Conservation (phyloP, 2,888 invertebrate genomes). For the Coleophora flavipennella region DNA sequence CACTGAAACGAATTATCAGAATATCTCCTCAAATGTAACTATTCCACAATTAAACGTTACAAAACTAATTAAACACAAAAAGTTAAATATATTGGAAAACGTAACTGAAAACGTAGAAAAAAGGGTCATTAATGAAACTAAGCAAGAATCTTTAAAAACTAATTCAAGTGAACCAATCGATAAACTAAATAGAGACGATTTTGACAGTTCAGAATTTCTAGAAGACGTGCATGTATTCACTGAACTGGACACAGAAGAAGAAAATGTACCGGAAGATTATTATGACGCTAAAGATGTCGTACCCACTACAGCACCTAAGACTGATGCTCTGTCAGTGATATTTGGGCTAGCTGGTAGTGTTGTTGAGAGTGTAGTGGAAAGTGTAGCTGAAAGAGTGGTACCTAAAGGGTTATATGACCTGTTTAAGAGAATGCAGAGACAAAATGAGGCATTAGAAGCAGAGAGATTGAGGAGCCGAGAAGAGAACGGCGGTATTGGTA, state of each 20-base stretch:
- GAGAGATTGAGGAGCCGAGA: conserved; percentile 59
- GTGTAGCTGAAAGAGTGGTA: conserved; percentile 58
- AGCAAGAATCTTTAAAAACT: conserved; percentile 16
- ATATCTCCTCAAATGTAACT: too few species aligned
- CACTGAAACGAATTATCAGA: not conserved
- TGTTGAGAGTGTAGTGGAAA: conserved; percentile 57
- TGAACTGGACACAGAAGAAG: conserved; percentile 46
- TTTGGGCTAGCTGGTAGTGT: conserved; percentile 63
- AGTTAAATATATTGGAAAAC: too few species aligned
- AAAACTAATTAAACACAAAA: conserved; percentile 1
- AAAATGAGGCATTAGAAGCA: conserved; percentile 58
- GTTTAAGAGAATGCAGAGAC: conserved; percentile 60
- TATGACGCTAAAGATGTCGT: conserved; percentile 58
- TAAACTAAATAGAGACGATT: conserved; percentile 11
- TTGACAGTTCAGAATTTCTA: conserved; percentile 26
- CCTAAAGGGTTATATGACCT: conserved; percentile 58
- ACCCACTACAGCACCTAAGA: conserved; percentile 54
- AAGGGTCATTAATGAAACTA: conserved; percentile 6
- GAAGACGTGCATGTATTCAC: conserved; percentile 48
- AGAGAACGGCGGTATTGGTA: conserved; percentile 66
- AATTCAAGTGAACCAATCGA: conserved; percentile 18
- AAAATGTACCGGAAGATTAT: conserved; percentile 54
- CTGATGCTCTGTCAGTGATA: conserved; percentile 54
- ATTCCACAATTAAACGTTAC: too few species aligned
- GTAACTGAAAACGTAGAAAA: conserved; percentile 3